A percentile compares a stretch with the other conserved stretches of the same genome.
phyloP scores from a whole-genome alignment of 2,113 vertebrate species.

The Proterorhinus semilunaris region DNA sequence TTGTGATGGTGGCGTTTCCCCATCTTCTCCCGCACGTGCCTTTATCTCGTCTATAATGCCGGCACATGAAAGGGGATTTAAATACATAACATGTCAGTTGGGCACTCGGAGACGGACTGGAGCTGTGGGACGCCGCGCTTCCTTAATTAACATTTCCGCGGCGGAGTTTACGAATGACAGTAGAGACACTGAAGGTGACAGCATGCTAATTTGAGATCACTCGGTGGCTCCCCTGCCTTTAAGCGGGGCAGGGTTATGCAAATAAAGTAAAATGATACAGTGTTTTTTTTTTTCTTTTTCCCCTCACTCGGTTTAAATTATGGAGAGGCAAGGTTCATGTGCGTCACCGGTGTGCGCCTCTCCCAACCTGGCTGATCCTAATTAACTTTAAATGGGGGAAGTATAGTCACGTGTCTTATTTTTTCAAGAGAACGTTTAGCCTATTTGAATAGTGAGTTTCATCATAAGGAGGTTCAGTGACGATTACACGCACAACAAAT shows the following conservation, averaged over 20 bases:
- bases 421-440: not conserved
- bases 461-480: too few relatives aligned
- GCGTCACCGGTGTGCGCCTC: conserved; percentile 6
- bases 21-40: conserved; percentile 58
- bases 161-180: conserved; percentile 75
- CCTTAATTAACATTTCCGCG: conserved; percentile 75
- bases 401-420: not conserved
- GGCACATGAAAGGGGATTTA: conserved; percentile 73
- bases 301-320: conserved; percentile 29
- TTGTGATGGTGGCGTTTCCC: conserved; percentile 53
- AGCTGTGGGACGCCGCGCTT: conserved; percentile 70
- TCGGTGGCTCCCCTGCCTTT: conserved; percentile 67
- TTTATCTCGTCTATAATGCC: conserved; percentile 68
- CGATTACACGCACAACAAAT: too few relatives aligned
- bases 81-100: conserved; percentile 71
- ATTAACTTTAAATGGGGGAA: conserved; percentile 36
- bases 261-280: conserved; percentile 64
- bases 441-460: too few relatives aligned
- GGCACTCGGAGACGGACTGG: conserved; percentile 56
- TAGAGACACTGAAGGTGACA: conserved; percentile 76
- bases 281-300: conserved; percentile 22
- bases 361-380: conserved; percentile 35
- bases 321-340: conserved; percentile 28
- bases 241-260: conserved; percentile 70
- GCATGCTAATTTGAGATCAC: conserved; percentile 73